Conservation (phyloP, 2,113 vertebrate genomes). For the Bettongia penicillata region DNA sequence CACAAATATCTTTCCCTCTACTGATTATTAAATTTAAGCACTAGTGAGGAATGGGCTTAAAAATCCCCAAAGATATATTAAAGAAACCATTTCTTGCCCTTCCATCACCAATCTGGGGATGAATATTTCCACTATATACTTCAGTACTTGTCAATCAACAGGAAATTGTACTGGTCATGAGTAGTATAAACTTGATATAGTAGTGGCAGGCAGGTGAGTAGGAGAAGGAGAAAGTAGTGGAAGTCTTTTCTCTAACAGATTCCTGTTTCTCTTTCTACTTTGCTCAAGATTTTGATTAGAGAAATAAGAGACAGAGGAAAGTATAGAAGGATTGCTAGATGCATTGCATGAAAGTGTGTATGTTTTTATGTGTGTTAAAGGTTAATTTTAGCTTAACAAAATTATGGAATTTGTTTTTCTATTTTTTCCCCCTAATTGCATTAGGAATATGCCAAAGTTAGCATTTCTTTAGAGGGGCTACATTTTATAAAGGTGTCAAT, state of each 20-base stretch:
- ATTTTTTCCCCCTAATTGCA: neutral
- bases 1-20: neutral
- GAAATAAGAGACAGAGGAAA: neutral
- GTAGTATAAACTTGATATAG: neutral
- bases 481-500: neutral
- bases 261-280: neutral
- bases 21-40: neutral
- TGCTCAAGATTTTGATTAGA: slow-evolving; percentile 32
- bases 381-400: neutral
- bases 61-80: neutral
- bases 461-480: neutral
- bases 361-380: neutral
- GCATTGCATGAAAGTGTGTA: neutral
- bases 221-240: slow-evolving; percentile 1
- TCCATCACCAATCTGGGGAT: neutral
- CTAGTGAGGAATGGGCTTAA: neutral
- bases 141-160: neutral
- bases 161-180: neutral
- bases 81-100: neutral
- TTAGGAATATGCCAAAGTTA: neutral
- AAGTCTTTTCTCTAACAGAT: slow-evolving; percentile 17
- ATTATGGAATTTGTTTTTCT: neutral
- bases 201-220: neutral
- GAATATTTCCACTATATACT: neutral
- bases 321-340: neutral